Evolutionary conservation across 2,113 vertebrate species (phyloP), one percentile per base, ranked within the genome.

Genomic region (Passer montanus): DNA sequence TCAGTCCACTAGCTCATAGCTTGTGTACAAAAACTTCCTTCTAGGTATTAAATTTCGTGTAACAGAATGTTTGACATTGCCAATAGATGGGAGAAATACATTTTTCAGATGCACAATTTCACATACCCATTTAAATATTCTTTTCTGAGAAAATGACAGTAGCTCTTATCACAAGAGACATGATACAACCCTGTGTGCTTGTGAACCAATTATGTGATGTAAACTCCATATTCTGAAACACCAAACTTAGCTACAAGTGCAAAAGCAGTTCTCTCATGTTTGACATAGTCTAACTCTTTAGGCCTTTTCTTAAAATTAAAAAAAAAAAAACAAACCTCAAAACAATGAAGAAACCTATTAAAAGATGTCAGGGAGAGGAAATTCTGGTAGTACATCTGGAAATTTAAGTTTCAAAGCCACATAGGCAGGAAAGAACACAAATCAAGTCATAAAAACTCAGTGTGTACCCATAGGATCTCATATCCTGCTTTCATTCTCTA

Each of bases 401-500:
- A 97, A 96, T 90, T 52, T 63, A 87, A 67, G 50, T 76, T 79
- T 95, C 80, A 96, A 69, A 87, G 79, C 28, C 76, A 63, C 1
- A 75, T 2, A 94, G 68, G 73, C 58, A 91, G 72, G 27, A 77
- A 93, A 83, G 86, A 94, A 92, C 82, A 87, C 35, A 97, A 92
- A 95, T 81, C 72, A 91, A 89, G 60, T 75, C 44, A 84, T 10
- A 94, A 81, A 73, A 94, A 52, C 90, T 56, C 43, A 76, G 15
- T 95, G 62, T 95, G 97, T 96, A 90, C 94, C 97, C 90, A 88
- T 14, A 96, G 41, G 81, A 64, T 87, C 85, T 89, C 90, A 77
- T 85, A 96, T 33, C 46, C 77, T 94, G 60, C 95, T 96, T 96
- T 97, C 79, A 87, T 89, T 96, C 87, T 87, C 84, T 88, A 27